These are phyloP conservation scores for Lepisosteus osseus DNA, from an alignment of 2,113 vertebrate species.

Conservation along the genomic window DNA sequence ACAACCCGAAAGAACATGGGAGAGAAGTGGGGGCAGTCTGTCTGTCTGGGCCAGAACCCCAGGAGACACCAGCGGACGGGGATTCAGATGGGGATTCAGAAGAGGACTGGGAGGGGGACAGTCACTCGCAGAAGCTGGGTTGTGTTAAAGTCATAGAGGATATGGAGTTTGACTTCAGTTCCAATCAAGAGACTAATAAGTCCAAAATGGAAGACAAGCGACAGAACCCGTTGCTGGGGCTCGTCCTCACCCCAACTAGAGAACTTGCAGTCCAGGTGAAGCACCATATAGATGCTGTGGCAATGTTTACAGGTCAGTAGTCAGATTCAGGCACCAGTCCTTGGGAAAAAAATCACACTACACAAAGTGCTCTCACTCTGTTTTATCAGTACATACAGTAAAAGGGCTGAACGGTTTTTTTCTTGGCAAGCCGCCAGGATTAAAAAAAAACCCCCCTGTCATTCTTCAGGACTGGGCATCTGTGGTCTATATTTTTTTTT, in stretches of 20 bases:
- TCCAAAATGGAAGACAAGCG: constrained; percentile 5
- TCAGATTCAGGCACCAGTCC: background rate
- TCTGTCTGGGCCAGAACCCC: constrained; percentile 21
- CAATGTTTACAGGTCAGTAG: constrained; percentile 80
- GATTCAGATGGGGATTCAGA: background rate
- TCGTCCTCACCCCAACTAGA: constrained; percentile 90
- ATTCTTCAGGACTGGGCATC: too few relatives aligned
- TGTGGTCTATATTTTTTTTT: too few relatives aligned
- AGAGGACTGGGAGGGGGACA: constrained; percentile 22
- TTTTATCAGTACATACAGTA: too few relatives aligned
- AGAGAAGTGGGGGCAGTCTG: constrained; percentile 40
- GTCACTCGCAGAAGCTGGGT: constrained; percentile 35
- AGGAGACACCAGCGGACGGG: constrained; percentile 2
- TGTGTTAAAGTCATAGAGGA: constrained; percentile 49
- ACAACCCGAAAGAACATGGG: constrained; percentile 3
- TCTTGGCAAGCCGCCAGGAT: too few relatives aligned
- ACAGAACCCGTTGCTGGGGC: constrained; percentile 77
- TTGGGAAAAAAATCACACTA: too few relatives aligned
- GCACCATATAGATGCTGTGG: constrained; percentile 87
- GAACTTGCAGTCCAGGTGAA: constrained; percentile 95
- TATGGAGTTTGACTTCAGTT: constrained; percentile 37
- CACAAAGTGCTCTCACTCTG: too few relatives aligned
- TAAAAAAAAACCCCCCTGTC: too few relatives aligned
- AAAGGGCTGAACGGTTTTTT: too few relatives aligned
- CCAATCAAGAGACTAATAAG: background rate